Conservation (phyloP, 1,140 invertebrate species). For the Drosophila willistoni region DNA sequence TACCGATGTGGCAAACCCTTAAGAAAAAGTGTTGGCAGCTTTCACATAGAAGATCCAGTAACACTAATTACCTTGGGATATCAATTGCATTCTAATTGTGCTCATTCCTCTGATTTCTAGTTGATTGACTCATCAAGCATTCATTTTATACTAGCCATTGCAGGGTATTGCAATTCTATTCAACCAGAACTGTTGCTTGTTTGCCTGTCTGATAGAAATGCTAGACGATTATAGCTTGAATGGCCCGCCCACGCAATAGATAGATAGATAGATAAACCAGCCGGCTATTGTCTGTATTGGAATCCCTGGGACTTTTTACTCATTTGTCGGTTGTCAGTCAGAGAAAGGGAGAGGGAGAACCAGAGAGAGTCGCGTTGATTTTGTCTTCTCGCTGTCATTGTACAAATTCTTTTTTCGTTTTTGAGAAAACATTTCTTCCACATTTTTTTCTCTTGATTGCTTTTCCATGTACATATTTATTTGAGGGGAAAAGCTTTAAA, state of each 20-base stretch:
- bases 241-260: background rate
- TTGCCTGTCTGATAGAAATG: slow-evolving; percentile 34
- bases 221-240: slow-evolving; percentile 3
- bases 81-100: no score
- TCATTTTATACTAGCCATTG: background rate
- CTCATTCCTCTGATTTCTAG: no score
- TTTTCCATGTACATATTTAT: slow-evolving; percentile 77
- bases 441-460: slow-evolving; percentile 55
- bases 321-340: slow-evolving; percentile 71
- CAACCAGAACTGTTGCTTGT: slow-evolving; percentile 30
- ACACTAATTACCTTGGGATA: no score
- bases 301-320: slow-evolving; percentile 57
- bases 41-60: no score
- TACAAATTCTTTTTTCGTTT: slow-evolving; percentile 30
- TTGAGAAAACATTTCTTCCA: background rate
- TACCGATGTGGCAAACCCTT: no score
- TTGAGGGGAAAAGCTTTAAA: slow-evolving; percentile 25
- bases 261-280: slow-evolving; percentile 43
- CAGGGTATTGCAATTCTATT: slow-evolving; percentile 25
- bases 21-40: no score
- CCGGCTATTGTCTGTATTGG: slow-evolving; percentile 28
- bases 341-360: background rate
- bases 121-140: no score
- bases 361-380: slow-evolving; percentile 59
- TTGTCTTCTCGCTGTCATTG: slow-evolving; percentile 59